These are phyloP conservation scores for Sebastes paucispinis DNA, from an alignment of 2,797 vertebrate genomes.

Conservation along the genomic window DNA sequence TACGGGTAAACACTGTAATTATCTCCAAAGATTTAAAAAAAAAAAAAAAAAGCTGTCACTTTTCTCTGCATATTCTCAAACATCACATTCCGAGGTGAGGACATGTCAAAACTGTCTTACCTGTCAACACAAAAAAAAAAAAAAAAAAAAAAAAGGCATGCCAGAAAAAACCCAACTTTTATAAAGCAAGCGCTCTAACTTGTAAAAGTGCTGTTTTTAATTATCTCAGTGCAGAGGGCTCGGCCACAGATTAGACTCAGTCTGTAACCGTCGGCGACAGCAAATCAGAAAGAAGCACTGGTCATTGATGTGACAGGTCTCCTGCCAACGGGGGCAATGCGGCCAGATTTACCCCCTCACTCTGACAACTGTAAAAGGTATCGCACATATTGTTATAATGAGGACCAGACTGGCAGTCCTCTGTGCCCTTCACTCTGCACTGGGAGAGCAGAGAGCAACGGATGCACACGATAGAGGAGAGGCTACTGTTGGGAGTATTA, in stretches of 20 bases:
- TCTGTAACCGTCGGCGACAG: constrained; percentile 74
- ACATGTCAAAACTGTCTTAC: constrained; percentile 38
- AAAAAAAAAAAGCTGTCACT: constrained; percentile 12
- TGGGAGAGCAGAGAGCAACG: constrained; percentile 9
- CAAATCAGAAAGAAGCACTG: constrained; percentile 71
- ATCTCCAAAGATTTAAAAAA: constrained; percentile 51
- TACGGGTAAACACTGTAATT: constrained; percentile 67
- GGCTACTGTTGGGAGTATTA: not conserved
- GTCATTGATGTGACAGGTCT: constrained; percentile 83
- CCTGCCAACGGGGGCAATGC: constrained; percentile 73
- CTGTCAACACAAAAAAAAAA: constrained; percentile 10
- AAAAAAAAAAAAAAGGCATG: not conserved
- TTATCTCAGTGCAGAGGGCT: constrained; percentile 61
- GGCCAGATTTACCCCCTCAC: constrained; percentile 77
- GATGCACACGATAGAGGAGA: not conserved
- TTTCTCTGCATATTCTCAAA: constrained; percentile 31
- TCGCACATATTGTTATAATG: constrained; percentile 87
- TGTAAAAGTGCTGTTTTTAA: constrained; percentile 71
- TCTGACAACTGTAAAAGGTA: constrained; percentile 88
- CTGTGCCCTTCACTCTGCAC: constrained; percentile 76
- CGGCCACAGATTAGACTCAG: constrained; percentile 74
- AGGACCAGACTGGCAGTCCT: constrained; percentile 77
- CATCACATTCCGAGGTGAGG: constrained; percentile 17
- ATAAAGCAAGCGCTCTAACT: constrained; percentile 33
- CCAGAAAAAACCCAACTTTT: not conserved